Evolutionary conservation across 2,888 invertebrate genomes (phyloP).

Genomic region (Parascotia fuliginaria): DNA sequence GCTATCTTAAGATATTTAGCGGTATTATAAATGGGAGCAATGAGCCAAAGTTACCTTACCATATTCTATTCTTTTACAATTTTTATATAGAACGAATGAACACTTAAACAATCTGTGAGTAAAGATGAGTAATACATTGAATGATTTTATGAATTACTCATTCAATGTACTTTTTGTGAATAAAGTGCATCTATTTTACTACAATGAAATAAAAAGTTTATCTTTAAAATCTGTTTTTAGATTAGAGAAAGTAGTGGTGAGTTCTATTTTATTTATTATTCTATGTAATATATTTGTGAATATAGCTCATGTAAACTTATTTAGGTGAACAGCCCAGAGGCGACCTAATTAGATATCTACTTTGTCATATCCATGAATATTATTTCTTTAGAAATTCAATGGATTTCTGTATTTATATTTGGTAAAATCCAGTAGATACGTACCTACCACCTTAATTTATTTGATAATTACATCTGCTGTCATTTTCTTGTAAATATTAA

Average conservation of each 20-base stretch:
- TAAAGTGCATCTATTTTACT: conserved; percentile 7
- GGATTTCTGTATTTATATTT: no score
- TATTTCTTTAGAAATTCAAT: neutral
- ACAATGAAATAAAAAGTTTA: conserved; percentile 31
- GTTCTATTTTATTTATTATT: conserved; percentile 13
- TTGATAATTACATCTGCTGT: no score
- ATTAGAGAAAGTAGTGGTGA: conserved; percentile 39
- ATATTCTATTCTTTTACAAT: no score
- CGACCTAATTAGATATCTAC: conserved; percentile 41
- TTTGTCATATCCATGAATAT: conserved; percentile 7
- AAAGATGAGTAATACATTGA: conserved; percentile 39
- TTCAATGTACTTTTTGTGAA: conserved; percentile 25
- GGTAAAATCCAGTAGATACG: no score
- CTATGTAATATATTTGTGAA: neutral
- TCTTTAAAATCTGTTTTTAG: conserved; percentile 6
- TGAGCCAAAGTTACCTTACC: neutral
- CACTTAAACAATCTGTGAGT: no score
- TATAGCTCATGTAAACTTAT: conserved; percentile 21
- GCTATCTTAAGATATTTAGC: no score
- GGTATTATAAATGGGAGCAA: no score
- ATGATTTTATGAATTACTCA: conserved; percentile 7
- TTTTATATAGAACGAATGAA: conserved; percentile 19
- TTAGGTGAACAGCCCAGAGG: conserved; percentile 25
- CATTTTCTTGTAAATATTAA: no score
- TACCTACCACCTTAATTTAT: no score